Evolutionary conservation across 1,140 invertebrate genomes (phyloP).

Genomic region (Lepidostoma basale): DNA sequence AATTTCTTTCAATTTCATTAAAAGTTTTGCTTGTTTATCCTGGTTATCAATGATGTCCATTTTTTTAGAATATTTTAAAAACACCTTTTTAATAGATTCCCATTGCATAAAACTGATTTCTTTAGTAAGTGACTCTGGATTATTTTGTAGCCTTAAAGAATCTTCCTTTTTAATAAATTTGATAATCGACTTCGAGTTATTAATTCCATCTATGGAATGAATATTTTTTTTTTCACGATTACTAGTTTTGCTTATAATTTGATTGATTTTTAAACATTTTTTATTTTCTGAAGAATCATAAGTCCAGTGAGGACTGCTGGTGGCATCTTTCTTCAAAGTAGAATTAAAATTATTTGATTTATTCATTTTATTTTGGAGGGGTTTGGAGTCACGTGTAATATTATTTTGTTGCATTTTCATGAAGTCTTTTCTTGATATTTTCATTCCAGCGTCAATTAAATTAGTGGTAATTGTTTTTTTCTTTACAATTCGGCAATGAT

Average conservation of each 20-base stretch:
- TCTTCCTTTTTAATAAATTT: constrained; percentile 55
- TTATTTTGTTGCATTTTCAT: constrained; percentile 8
- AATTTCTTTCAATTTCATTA: constrained; percentile 20
- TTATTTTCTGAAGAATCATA: too few species aligned
- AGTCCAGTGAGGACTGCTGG: too few species aligned
- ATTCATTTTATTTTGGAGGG: neutral
- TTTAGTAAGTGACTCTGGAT: constrained; percentile 50
- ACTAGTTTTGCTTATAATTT: too few species aligned
- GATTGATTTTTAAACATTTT: too few species aligned
- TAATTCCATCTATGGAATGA: constrained; percentile 49
- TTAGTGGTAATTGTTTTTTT: too few species aligned
- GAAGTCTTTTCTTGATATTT: constrained; percentile 28
- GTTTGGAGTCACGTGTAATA: neutral
- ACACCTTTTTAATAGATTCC: constrained; percentile 38
- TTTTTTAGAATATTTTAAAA: constrained; percentile 10
- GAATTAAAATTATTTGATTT: neutral
- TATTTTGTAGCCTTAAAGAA: constrained; percentile 50
- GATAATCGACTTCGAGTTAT: constrained; percentile 48
- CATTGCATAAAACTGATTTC: constrained; percentile 59
- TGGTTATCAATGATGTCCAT: constrained; percentile 5
- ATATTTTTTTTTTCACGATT: neutral
- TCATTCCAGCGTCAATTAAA: constrained; percentile 4
- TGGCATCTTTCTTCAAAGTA: too few species aligned
- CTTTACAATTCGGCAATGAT: too few species aligned
- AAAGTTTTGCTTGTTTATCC: constrained; percentile 15